Percentiles rank a stretch among this genome's conserved stretches.
These are phyloP conservation scores for Rhorus exstirpatorius DNA, from an alignment of 2,888 invertebrate genomes.

Conservation along the genomic window DNA sequence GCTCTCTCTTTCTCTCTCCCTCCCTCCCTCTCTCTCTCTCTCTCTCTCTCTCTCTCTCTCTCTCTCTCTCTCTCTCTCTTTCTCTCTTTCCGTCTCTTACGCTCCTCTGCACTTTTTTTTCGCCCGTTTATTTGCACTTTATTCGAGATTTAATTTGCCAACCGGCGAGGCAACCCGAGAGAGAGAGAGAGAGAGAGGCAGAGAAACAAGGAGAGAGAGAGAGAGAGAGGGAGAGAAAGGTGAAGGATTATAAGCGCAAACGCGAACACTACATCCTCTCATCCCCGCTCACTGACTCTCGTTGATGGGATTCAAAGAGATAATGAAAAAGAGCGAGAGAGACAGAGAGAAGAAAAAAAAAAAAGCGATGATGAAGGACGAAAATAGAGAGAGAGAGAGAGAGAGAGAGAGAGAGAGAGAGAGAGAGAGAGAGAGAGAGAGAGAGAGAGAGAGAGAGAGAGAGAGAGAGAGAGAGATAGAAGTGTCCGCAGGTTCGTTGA, in stretches of 20 bases:
- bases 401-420: slow-evolving; percentile 60
- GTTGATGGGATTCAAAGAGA: slow-evolving; percentile 71
- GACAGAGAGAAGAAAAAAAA: slow-evolving; percentile 27
- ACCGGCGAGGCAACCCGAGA: slow-evolving; percentile 77
- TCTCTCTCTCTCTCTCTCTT: neutral
- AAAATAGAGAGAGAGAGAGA: slow-evolving; percentile 33
- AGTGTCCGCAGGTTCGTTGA: slow-evolving; percentile 51
- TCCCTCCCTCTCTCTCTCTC: neutral
- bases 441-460: slow-evolving; percentile 49
- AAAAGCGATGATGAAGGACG: slow-evolving; percentile 53
- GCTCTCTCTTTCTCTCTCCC: neutral
- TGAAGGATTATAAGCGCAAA: slow-evolving; percentile 21
- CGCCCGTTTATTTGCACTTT: slow-evolving; percentile 85
- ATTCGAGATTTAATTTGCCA: slow-evolving; percentile 85
- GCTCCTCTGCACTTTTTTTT: slow-evolving; percentile 58
- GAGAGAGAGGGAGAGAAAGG: neutral
- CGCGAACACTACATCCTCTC: slow-evolving; percentile 4
- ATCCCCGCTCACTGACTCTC: slow-evolving; percentile 36
- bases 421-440: slow-evolving; percentile 31
- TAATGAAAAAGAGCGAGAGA: slow-evolving; percentile 66
- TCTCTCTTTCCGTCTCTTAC: slow-evolving; percentile 25
- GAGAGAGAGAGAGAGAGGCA: slow-evolving; percentile 13
- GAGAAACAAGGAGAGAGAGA: slow-evolving; percentile 11
- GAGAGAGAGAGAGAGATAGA: slow-evolving; percentile 35
- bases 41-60: slow-evolving; percentile 1